Evolutionary conservation across 2,888 invertebrate species (phyloP).

Genomic region (Athripsodes cinereus): DNA sequence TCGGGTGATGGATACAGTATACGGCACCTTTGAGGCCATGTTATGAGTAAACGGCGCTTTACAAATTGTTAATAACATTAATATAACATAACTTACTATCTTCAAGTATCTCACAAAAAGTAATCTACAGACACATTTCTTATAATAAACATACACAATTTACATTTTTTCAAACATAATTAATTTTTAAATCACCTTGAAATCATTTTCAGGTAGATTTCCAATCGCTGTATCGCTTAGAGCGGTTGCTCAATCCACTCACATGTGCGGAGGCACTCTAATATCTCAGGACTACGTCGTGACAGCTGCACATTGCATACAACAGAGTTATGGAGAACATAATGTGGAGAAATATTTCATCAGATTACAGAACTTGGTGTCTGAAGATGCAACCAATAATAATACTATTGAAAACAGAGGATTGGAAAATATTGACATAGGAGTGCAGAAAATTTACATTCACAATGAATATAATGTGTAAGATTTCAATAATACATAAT

Average conservation of each 20-base stretch:
- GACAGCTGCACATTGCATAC: constrained; percentile 44
- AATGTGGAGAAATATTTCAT: constrained; percentile 4
- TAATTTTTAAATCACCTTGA: no score
- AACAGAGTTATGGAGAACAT: background rate
- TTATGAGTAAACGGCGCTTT: no score
- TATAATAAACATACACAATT: no score
- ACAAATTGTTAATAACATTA: no score
- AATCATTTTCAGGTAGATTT: constrained; percentile 36
- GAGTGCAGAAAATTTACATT: background rate
- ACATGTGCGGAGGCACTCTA: constrained; percentile 41
- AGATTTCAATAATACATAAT: no score
- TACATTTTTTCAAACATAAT: no score
- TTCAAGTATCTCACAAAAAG: no score
- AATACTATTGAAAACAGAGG: constrained; percentile 29
- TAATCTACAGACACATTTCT: no score
- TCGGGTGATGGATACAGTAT: no score
- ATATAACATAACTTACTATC: no score
- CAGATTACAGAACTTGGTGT: background rate
- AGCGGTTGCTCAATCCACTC: constrained; percentile 33
- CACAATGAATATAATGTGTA: constrained; percentile 1
- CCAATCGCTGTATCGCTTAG: constrained; percentile 38
- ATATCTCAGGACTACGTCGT: constrained; percentile 35
- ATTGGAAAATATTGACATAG: background rate
- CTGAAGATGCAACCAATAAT: constrained; percentile 15
- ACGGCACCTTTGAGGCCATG: no score